Conservation (phyloP, 1,140 invertebrate species). For the Heliconius nattereri region DNA sequence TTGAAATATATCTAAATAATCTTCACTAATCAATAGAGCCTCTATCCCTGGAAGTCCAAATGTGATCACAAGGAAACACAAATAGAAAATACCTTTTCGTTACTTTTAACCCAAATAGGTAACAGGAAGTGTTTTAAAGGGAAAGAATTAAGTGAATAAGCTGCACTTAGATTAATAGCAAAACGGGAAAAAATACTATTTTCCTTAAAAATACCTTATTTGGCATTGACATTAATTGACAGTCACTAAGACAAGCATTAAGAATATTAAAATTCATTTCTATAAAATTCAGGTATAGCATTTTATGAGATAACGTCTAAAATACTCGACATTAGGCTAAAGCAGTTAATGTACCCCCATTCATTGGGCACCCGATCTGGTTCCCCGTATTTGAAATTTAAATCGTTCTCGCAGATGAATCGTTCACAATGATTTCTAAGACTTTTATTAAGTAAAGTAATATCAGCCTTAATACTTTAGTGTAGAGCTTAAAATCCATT, state of each 20-base stretch:
- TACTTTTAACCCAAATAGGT: not conserved
- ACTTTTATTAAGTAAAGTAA: conserved; percentile 26
- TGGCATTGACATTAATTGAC: too few relatives aligned
- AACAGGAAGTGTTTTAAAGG: conserved; percentile 9
- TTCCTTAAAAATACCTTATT: not conserved
- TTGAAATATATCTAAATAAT: not conserved
- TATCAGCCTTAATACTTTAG: conserved; percentile 13
- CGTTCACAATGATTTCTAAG: conserved; percentile 39
- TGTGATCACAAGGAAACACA: not conserved
- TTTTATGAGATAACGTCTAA: conserved; percentile 25
- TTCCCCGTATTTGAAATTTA: conserved; percentile 66
- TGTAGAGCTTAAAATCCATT: conserved; percentile 24
- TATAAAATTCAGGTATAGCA: not conserved
- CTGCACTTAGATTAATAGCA: not conserved
- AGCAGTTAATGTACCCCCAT: conserved; percentile 54
- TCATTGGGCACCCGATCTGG: conserved; percentile 61
- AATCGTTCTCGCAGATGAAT: conserved; percentile 53
- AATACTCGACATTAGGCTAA: conserved; percentile 21
- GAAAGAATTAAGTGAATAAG: not conserved
- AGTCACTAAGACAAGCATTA: not conserved
- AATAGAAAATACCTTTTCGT: conserved; percentile 3
- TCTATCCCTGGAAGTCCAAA: not conserved
- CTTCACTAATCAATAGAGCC: not conserved
- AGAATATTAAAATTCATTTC: not conserved
- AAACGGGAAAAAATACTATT: not conserved